A percentile compares a stretch with the other conserved stretches of the same genome.
These are phyloP conservation scores for Lithophane socia DNA, from an alignment of 2,888 invertebrate genomes.

Conservation along the genomic window DNA sequence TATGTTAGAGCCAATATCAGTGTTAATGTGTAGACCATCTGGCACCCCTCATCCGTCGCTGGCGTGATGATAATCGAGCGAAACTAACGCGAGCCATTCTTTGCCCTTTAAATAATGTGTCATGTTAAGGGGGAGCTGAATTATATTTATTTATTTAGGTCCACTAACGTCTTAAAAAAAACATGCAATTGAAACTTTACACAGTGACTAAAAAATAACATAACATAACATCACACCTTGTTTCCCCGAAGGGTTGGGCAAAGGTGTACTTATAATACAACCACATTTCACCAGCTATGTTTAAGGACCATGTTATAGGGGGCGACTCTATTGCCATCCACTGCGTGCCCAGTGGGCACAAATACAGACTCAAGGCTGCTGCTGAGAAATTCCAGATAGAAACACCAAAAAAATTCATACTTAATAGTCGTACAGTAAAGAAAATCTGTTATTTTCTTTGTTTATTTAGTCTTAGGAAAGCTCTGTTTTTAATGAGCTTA, in stretches of 20 bases:
- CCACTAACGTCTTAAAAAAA: not conserved
- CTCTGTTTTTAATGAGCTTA: too few species aligned
- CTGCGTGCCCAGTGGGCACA: too few species aligned
- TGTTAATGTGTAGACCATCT: conserved; percentile 82
- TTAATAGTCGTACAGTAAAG: not conserved
- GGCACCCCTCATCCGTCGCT: conserved; percentile 68
- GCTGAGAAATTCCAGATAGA: too few species aligned
- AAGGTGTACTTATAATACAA: too few species aligned
- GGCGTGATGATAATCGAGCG: conserved; percentile 77
- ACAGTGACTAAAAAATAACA: not conserved
- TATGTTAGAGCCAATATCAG: conserved; percentile 73
- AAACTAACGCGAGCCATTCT: conserved; percentile 78
- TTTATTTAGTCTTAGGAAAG: not conserved
- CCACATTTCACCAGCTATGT: too few species aligned
- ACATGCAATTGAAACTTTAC: not conserved
- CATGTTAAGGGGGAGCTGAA: conserved; percentile 70
- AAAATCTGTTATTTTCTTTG: not conserved
- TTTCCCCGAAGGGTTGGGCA: too few species aligned
- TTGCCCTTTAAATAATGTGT: conserved; percentile 76
- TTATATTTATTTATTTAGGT: not conserved
- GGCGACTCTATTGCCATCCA: too few species aligned
- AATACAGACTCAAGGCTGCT: too few species aligned
- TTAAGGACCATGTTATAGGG: too few species aligned
- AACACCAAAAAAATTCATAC: not conserved
- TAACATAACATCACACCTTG: too few species aligned